These are phyloP conservation scores for Centropristis striata DNA, from an alignment of 2,113 vertebrate species.

Conservation along the genomic window DNA sequence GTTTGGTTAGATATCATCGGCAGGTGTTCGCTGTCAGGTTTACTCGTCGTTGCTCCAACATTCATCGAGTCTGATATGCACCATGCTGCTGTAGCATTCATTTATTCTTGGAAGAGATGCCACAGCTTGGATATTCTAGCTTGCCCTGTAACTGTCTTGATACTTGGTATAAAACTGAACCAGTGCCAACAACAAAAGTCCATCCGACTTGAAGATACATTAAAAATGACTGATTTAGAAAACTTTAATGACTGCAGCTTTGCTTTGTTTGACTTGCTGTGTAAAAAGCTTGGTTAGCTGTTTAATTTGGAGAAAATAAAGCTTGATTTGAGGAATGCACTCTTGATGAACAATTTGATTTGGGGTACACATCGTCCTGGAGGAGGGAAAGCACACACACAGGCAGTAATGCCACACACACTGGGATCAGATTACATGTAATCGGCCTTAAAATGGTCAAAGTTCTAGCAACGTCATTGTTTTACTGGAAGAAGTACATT, in stretches of 20 bases:
- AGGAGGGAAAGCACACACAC: not conserved
- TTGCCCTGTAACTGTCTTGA: slow-evolving; percentile 21
- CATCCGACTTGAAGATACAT: not conserved
- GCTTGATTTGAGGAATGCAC: not conserved
- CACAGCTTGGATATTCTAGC: slow-evolving; percentile 36
- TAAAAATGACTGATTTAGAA: not conserved
- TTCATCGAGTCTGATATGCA: slow-evolving; percentile 58
- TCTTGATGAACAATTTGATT: not conserved
- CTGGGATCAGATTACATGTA: not conserved
- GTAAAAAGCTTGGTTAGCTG: not conserved
- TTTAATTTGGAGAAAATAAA: not conserved
- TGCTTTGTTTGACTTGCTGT: not conserved
- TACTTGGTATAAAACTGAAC: slow-evolving; percentile 24
- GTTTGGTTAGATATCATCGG: slow-evolving; percentile 61
- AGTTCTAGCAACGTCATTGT: not conserved
- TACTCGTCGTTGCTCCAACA: slow-evolving; percentile 33
- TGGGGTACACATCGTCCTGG: not conserved
- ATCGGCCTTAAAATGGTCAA: not conserved
- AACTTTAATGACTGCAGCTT: not conserved
- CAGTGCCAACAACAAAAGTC: slow-evolving; percentile 18
- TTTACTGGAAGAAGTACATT: too few species aligned
- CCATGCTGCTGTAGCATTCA: slow-evolving; percentile 52
- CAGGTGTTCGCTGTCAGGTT: slow-evolving; percentile 70
- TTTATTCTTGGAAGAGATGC: slow-evolving; percentile 48
- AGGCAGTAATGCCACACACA: not conserved